Conservation (phyloP, 2,888 invertebrate genomes). For the Andrena praecox region DNA sequence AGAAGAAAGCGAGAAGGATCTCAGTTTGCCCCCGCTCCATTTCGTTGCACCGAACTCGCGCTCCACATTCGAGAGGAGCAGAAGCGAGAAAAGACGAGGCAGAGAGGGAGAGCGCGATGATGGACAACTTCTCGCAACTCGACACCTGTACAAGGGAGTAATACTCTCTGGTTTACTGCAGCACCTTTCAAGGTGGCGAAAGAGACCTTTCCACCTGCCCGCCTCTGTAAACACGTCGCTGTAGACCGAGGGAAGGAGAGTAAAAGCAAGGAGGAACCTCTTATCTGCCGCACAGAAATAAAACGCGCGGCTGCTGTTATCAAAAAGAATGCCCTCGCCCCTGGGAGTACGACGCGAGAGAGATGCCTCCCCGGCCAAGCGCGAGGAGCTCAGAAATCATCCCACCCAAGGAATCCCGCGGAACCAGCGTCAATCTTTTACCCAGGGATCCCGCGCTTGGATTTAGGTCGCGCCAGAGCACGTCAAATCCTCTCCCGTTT, state of each 20-base stretch:
- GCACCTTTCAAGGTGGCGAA: constrained; percentile 56
- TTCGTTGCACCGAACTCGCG: not conserved
- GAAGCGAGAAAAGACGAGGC: not conserved
- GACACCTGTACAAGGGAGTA: constrained; percentile 50
- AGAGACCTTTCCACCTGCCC: constrained; percentile 54
- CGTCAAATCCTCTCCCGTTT: not conserved
- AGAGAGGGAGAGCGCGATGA: constrained; percentile 6
- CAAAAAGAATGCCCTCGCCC: constrained; percentile 41
- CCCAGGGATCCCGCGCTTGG: not conserved
- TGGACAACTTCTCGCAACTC: constrained; percentile 34
- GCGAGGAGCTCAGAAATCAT: not conserved
- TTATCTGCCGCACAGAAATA: constrained; percentile 51
- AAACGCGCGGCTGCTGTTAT: constrained; percentile 49
- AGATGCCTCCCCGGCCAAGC: not conserved
- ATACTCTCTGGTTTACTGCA: constrained; percentile 36
- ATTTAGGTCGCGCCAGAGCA: not conserved
- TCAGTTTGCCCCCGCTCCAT: not conserved
- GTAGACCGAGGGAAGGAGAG: constrained; percentile 8
- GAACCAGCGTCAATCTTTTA: constrained; percentile 5
- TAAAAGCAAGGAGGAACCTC: constrained; percentile 42
- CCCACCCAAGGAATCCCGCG: not conserved
- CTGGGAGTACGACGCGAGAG: constrained; percentile 23
- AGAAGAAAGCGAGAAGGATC: no score
- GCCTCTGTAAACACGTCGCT: constrained; percentile 54
- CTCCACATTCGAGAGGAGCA: not conserved